phyloP scores from a whole-genome alignment of 2,888 invertebrate species.

The Branchipolynoe longqiensis region DNA sequence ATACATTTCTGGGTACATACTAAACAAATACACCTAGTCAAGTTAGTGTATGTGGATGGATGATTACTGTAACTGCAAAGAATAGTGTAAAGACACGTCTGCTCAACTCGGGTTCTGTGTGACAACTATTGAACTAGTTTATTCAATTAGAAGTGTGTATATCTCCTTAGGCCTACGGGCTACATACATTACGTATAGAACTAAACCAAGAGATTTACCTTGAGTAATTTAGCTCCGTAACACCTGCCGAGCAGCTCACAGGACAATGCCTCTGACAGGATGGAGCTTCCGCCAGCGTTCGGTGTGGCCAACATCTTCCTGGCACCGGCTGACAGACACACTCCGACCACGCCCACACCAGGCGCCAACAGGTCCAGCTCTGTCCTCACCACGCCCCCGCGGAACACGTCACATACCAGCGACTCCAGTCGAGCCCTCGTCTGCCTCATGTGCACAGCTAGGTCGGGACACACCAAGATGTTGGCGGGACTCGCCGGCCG shows the following conservation, averaged over 20 bases:
- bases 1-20: no score
- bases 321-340: conserved; percentile 74
- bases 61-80: no score
- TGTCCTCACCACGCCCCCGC: conserved; percentile 71
- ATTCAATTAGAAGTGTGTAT: no score
- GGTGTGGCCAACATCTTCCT: conserved; percentile 73
- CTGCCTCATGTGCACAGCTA: conserved; percentile 69
- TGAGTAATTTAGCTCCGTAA: conserved; percentile 68
- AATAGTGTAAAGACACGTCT: no score
- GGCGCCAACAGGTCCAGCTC: conserved; percentile 71
- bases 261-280: conserved; percentile 78
- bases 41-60: no score
- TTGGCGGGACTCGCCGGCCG: conserved; percentile 66
- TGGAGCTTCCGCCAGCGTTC: conserved; percentile 80
- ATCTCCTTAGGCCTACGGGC: no score
- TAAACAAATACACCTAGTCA: no score
- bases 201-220: conserved; percentile 67
- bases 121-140: no score
- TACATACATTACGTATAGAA: no score
- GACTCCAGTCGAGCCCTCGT: conserved; percentile 72
- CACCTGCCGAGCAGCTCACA: conserved; percentile 72
- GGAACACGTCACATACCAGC: conserved; percentile 68
- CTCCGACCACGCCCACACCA: no score
- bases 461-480: conserved; percentile 74
- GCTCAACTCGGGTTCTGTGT: no score